Percentiles rank a stretch among this genome's conserved stretches.
Conservation (phyloP, 2,797 vertebrate genomes). For the Moxostoma hubbsi region DNA sequence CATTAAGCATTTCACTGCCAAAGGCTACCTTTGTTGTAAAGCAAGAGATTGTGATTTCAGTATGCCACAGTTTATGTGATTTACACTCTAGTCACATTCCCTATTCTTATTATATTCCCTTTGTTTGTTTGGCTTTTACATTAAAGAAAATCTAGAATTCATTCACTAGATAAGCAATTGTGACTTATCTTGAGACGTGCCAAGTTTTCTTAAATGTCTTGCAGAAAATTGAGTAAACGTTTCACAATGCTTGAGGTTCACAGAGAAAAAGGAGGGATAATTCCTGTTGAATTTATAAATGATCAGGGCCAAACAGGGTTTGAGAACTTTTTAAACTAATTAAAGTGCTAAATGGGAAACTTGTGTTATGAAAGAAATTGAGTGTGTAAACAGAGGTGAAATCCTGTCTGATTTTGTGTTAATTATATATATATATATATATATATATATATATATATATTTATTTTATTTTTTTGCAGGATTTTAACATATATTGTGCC, state of each 20-base stretch:
- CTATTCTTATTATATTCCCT: too few species aligned
- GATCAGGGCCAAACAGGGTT: neutral
- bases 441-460: too few species aligned
- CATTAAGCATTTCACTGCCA: too few species aligned
- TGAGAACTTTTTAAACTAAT: constrained; percentile 6
- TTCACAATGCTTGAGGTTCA: neutral
- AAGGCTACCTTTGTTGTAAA: too few species aligned
- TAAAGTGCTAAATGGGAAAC: neutral
- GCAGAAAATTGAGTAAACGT: neutral
- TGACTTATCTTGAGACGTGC: neutral
- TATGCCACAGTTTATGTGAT: too few species aligned
- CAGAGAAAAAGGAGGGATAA: neutral
- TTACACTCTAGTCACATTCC: too few species aligned
- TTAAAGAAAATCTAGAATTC: too few species aligned
- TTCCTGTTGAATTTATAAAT: constrained; percentile 8
- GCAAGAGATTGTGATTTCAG: too few species aligned
- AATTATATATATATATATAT: constrained; percentile 61
- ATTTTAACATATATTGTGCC: too few species aligned
- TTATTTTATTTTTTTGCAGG: too few species aligned
- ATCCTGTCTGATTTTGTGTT: constrained; percentile 45
- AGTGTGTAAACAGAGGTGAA: constrained; percentile 38
- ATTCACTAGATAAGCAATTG: neutral
- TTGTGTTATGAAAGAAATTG: neutral
- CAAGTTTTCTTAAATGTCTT: neutral
- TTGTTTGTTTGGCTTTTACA: neutral